Conservation (phyloP, 2,888 invertebrate species). For the Caenorhabditis zanzibari region DNA sequence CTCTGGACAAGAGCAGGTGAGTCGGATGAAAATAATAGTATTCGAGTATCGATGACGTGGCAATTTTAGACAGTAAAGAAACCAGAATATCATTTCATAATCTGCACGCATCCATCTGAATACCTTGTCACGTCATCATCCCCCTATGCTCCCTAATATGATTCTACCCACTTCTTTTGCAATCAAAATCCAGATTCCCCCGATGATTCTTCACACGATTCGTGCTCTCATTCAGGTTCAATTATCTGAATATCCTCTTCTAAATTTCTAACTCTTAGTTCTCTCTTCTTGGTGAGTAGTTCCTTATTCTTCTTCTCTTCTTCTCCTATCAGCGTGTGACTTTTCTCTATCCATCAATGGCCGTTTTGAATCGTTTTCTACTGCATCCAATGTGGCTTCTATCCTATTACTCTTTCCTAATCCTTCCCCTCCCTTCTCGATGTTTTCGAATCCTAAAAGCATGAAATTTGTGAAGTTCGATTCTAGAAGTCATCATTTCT, state of each 20-base stretch:
- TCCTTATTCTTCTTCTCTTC: background rate
- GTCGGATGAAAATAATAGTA: background rate
- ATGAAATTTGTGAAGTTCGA: slow-evolving; percentile 33
- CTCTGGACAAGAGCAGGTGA: slow-evolving; percentile 64
- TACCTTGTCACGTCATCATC: slow-evolving; percentile 27
- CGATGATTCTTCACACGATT: slow-evolving; percentile 53
- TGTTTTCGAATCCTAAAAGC: slow-evolving; percentile 34
- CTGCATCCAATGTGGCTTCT: slow-evolving; percentile 55
- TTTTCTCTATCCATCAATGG: slow-evolving; percentile 1
- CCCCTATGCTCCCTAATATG: background rate
- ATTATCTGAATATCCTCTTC: slow-evolving; percentile 47
- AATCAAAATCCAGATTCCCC: slow-evolving; percentile 46
- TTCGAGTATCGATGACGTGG: background rate
- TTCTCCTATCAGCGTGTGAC: slow-evolving; percentile 23
- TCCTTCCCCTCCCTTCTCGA: background rate
- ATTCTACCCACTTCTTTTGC: slow-evolving; percentile 49
- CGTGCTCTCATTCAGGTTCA: slow-evolving; percentile 61
- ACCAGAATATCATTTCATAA: background rate
- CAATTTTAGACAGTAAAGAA: slow-evolving; percentile 13
- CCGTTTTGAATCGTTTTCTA: slow-evolving; percentile 1
- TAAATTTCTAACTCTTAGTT: slow-evolving; percentile 18
- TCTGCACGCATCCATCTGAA: slow-evolving; percentile 15
- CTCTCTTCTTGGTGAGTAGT: slow-evolving; percentile 41
- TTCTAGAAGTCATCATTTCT: background rate
- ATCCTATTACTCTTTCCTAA: slow-evolving; percentile 14